Evolutionary conservation across 2,113 vertebrate species (phyloP).

Genomic region (Tretioscincus oriximinensis): DNA sequence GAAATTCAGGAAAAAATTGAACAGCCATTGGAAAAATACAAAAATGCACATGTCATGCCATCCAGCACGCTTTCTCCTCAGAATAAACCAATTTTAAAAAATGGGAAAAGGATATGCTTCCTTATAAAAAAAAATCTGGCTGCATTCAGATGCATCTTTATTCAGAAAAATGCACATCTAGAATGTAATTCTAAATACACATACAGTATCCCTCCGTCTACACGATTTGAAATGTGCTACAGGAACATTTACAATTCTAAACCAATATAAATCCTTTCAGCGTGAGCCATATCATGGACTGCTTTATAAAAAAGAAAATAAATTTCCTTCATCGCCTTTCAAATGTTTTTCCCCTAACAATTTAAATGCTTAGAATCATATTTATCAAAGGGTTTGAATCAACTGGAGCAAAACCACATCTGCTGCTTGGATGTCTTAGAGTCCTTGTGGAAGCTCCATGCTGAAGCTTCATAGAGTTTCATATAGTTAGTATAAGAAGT

Average conservation of each 20-base stretch:
- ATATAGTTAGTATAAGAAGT: not conserved
- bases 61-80: not conserved
- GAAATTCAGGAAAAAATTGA: not conserved
- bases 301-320: not conserved
- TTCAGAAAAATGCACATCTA: too few relatives aligned
- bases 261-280: not conserved
- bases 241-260: constrained; percentile 56
- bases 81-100: not conserved
- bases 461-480: not conserved
- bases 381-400: constrained; percentile 34
- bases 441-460: not conserved
- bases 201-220: too few relatives aligned
- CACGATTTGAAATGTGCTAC: constrained; percentile 8
- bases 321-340: constrained; percentile 26
- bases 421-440: not conserved
- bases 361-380: constrained; percentile 39
- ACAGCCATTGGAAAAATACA: constrained; percentile 33
- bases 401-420: constrained; percentile 12
- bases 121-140: too few relatives aligned
- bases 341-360: constrained; percentile 23
- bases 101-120: too few relatives aligned
- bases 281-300: not conserved
- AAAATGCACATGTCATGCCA: constrained; percentile 1
- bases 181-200: too few relatives aligned
- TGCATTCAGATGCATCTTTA: too few relatives aligned